phyloP scores from a whole-genome alignment of 2,797 vertebrate genomes.

The Chelidonichthys spinosus region DNA sequence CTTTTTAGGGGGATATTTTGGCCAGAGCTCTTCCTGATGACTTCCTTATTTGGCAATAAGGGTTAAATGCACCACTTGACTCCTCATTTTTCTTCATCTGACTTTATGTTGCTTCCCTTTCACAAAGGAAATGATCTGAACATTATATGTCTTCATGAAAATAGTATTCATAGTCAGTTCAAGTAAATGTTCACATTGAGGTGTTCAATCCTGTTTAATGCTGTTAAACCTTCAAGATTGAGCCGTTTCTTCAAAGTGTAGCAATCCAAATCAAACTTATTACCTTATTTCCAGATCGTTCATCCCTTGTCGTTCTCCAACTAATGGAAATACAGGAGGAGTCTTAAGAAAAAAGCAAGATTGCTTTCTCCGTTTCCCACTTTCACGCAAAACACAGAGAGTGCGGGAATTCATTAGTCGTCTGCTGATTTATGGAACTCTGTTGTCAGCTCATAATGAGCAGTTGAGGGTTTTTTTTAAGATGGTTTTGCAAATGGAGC shows the following conservation, averaged over 20 bases:
- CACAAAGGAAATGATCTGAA: neutral
- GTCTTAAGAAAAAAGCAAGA: constrained; percentile 24
- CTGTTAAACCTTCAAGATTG: constrained; percentile 12
- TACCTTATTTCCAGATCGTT: constrained; percentile 28
- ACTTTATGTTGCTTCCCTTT: neutral
- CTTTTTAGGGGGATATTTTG: neutral
- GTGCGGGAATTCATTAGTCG: constrained; percentile 73
- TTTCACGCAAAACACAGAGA: constrained; percentile 26
- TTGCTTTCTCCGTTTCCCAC: constrained; percentile 18
- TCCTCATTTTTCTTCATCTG: neutral
- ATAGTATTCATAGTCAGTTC: neutral
- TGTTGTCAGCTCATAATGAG: constrained; percentile 79
- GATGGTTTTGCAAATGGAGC: constrained; percentile 56
- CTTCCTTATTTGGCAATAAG: neutral
- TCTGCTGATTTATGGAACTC: constrained; percentile 62
- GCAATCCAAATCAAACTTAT: constrained; percentile 26
- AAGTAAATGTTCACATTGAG: constrained; percentile 5
- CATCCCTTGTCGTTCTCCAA: constrained; percentile 18
- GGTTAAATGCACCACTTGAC: neutral
- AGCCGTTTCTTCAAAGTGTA: constrained; percentile 4
- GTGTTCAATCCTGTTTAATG: constrained; percentile 5
- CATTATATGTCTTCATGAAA: neutral
- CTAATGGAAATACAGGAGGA: constrained; percentile 30
- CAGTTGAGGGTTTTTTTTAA: constrained; percentile 73
- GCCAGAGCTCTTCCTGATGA: neutral